Conservation (phyloP, 2,888 invertebrate genomes). For the Drosophila quasianomalipes region DNA sequence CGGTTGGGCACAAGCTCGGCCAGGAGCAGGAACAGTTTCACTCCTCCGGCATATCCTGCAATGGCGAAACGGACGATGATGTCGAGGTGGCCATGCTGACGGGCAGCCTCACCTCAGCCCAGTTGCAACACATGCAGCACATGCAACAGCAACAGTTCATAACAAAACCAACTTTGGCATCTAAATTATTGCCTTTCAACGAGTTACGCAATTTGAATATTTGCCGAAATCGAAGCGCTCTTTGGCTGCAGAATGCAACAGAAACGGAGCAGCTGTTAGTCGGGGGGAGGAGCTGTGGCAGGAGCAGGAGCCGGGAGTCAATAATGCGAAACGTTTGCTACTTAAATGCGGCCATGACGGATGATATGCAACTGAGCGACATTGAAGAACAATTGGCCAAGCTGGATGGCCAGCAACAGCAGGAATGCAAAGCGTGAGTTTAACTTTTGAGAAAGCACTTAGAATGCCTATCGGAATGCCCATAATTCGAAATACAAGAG, state of each 20-base stretch:
- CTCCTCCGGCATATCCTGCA: slow-evolving; percentile 84
- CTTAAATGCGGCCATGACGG: slow-evolving; percentile 71
- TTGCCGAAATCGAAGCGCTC: slow-evolving; percentile 83
- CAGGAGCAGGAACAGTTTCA: slow-evolving; percentile 77
- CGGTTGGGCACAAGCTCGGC: slow-evolving; percentile 6
- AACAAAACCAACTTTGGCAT: background rate
- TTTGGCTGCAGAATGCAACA: slow-evolving; percentile 79
- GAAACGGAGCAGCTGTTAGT: slow-evolving; percentile 52
- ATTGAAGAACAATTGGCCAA: slow-evolving; percentile 85
- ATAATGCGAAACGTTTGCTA: slow-evolving; percentile 33
- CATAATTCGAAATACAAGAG: slow-evolving; percentile 52
- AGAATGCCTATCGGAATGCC: slow-evolving; percentile 40
- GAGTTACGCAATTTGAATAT: slow-evolving; percentile 83
- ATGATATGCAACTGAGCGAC: slow-evolving; percentile 84
- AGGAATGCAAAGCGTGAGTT: slow-evolving; percentile 52
- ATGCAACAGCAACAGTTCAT: background rate
- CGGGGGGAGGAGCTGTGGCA: slow-evolving; percentile 8
- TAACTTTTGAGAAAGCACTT: slow-evolving; percentile 44
- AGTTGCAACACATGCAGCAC: slow-evolving; percentile 50
- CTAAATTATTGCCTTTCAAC: slow-evolving; percentile 46
- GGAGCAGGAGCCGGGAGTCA: background rate
- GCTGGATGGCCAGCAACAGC: slow-evolving; percentile 60
- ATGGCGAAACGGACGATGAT: slow-evolving; percentile 83
- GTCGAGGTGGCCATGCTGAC: slow-evolving; percentile 81
- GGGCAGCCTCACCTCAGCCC: slow-evolving; percentile 59